These are phyloP conservation scores for Cacatua alba DNA, from an alignment of 2,113 vertebrate species.

Conservation along the genomic window DNA sequence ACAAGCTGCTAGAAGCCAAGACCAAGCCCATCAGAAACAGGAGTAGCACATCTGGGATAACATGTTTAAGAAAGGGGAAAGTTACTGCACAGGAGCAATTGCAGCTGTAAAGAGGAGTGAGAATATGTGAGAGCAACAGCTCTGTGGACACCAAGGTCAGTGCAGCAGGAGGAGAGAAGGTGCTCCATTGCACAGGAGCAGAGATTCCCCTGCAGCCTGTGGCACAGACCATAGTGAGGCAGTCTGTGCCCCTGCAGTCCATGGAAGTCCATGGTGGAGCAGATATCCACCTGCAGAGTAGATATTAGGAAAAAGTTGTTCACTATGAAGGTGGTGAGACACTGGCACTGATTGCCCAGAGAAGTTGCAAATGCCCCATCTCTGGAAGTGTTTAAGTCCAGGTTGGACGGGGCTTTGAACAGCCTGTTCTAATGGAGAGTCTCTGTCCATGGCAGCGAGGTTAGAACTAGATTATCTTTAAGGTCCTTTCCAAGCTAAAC, in stretches of 20 bases:
- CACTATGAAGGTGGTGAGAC: neutral
- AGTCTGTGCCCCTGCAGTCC: fast-evolving
- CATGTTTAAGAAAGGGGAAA: no score
- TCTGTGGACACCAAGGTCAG: no score
- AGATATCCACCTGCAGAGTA: neutral
- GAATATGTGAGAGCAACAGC: neutral
- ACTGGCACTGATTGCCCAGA: neutral
- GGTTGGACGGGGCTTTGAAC: neutral
- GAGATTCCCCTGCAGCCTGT: no score
- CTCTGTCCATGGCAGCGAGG: neutral
- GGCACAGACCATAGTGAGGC: no score
- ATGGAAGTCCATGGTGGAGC: neutral
- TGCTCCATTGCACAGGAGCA: fast-evolving
- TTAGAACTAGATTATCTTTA: neutral
- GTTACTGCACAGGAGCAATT: neutral
- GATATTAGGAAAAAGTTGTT: neutral
- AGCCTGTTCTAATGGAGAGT: neutral
- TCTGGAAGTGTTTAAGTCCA: neutral
- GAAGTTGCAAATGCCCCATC: neutral
- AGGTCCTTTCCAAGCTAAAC: neutral
- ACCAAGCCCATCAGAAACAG: no score
- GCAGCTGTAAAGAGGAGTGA: neutral
- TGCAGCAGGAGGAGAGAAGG: neutral
- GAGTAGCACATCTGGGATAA: no score
- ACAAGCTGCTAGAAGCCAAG: no score